Conservation (phyloP, 1,140 invertebrate species). For the Megalopta genalis region DNA sequence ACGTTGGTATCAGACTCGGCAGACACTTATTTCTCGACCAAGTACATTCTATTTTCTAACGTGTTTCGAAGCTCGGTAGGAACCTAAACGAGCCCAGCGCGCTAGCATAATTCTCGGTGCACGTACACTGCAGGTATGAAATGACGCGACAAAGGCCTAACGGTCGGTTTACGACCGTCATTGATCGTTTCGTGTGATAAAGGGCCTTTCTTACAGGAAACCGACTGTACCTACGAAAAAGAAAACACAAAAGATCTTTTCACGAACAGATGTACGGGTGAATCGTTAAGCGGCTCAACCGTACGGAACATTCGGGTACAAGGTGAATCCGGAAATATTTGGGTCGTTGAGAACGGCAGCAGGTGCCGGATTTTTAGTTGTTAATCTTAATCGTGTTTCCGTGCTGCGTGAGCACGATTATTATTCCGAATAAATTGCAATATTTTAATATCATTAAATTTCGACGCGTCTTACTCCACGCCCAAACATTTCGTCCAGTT, state of each 20-base stretch:
- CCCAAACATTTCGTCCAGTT: too few species aligned
- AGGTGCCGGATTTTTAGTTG: slow-evolving; percentile 26
- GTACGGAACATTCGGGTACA: slow-evolving; percentile 12
- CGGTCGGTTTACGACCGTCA: not conserved
- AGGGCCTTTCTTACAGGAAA: slow-evolving; percentile 27
- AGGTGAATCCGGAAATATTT: slow-evolving; percentile 47
- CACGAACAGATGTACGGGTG: slow-evolving; percentile 31
- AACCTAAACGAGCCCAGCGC: too few species aligned
- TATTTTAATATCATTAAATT: slow-evolving; percentile 13
- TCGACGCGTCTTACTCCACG: not conserved
- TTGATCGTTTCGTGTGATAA: slow-evolving; percentile 24
- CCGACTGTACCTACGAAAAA: not conserved
- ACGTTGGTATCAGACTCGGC: too few species aligned
- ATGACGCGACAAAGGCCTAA: not conserved
- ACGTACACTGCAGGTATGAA: not conserved
- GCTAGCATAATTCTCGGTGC: not conserved
- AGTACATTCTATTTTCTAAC: too few species aligned
- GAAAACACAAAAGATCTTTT: slow-evolving; percentile 1
- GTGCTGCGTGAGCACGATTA: not conserved
- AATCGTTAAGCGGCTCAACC: slow-evolving; percentile 17
- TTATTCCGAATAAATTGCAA: slow-evolving; percentile 17
- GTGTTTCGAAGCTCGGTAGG: too few species aligned
- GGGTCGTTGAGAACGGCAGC: slow-evolving; percentile 23
- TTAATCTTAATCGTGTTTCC: not conserved
- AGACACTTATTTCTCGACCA: too few species aligned